phyloP scores from a whole-genome alignment of 2,888 invertebrate genomes.

The Adelognathus sp. region DNA sequence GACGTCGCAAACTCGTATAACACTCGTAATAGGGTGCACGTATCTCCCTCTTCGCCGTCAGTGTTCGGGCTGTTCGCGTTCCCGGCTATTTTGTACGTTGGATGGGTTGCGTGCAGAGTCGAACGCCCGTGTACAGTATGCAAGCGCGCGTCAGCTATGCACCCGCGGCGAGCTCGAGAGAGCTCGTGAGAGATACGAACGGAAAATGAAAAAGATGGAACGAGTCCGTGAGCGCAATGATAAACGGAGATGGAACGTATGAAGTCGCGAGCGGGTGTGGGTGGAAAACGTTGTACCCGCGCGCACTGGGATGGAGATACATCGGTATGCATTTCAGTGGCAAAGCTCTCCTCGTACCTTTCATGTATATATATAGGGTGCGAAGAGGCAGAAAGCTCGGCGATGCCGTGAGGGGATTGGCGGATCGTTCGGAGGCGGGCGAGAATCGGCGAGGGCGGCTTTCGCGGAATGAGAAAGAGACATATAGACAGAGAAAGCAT shows the following conservation, averaged over 20 bases:
- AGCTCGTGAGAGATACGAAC: not conserved
- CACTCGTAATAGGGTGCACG: slow-evolving; percentile 6
- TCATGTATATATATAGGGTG: too few relatives aligned
- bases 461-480: slow-evolving; percentile 26
- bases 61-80: slow-evolving; percentile 25
- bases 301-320: slow-evolving; percentile 68
- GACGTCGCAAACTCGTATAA: not conserved
- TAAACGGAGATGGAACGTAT: not conserved
- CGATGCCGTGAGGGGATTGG: slow-evolving; percentile 57
- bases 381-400: slow-evolving; percentile 36
- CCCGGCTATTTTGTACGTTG: slow-evolving; percentile 31
- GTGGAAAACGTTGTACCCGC: slow-evolving; percentile 56
- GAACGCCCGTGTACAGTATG: slow-evolving; percentile 19
- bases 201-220: not conserved
- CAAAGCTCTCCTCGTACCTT: slow-evolving; percentile 64
- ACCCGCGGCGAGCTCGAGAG: not conserved
- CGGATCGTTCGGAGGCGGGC: slow-evolving; percentile 55
- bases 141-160: slow-evolving; percentile 14
- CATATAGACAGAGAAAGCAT: slow-evolving; percentile 18
- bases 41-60: not conserved
- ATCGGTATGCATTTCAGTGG: slow-evolving; percentile 79
- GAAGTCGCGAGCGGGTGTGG: slow-evolving; percentile 35
- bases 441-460: slow-evolving; percentile 40
- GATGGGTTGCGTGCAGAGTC: slow-evolving; percentile 23
- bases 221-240: not conserved